A percentile compares a stretch with the other conserved stretches of the same genome.
Conservation (phyloP, 2,797 vertebrate genomes). For the Buceros bicornis region DNA sequence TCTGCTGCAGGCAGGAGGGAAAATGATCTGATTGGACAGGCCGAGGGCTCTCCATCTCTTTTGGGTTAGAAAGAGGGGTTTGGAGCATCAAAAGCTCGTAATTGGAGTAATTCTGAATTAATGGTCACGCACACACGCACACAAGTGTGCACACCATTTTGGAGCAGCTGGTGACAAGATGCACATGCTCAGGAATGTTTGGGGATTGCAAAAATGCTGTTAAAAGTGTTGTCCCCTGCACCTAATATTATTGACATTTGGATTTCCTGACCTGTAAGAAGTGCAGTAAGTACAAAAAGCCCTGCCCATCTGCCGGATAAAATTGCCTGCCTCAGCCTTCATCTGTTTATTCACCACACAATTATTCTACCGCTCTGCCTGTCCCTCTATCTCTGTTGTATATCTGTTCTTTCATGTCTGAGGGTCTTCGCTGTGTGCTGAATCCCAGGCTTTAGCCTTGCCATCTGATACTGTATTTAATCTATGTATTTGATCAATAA, state of each 20-base stretch:
- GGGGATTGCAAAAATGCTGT: slow-evolving; percentile 71
- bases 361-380: slow-evolving; percentile 3
- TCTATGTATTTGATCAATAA: slow-evolving; percentile 75
- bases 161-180: slow-evolving; percentile 88
- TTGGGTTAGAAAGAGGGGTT: slow-evolving; percentile 88
- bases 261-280: slow-evolving; percentile 62
- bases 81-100: slow-evolving; percentile 95
- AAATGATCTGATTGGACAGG: slow-evolving; percentile 96
- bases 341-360: slow-evolving; percentile 55
- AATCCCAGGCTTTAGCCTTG: slow-evolving; percentile 60
- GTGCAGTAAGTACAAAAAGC: slow-evolving; percentile 29
- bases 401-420: slow-evolving; percentile 64
- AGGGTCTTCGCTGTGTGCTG: slow-evolving; percentile 2
- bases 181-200: slow-evolving; percentile 86
- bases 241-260: slow-evolving; percentile 9
- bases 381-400: slow-evolving; percentile 37
- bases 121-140: slow-evolving; percentile 84
- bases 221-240: slow-evolving; percentile 44
- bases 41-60: slow-evolving; percentile 93
- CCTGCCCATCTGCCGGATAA: slow-evolving; percentile 1
- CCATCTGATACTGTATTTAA: slow-evolving; percentile 75
- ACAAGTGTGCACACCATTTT: slow-evolving; percentile 68
- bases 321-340: slow-evolving; percentile 13
- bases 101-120: slow-evolving; percentile 99
- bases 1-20: slow-evolving; percentile 95